phyloP scores from a whole-genome alignment of 2,113 vertebrate genomes.

The Sebastes fasciatus region DNA sequence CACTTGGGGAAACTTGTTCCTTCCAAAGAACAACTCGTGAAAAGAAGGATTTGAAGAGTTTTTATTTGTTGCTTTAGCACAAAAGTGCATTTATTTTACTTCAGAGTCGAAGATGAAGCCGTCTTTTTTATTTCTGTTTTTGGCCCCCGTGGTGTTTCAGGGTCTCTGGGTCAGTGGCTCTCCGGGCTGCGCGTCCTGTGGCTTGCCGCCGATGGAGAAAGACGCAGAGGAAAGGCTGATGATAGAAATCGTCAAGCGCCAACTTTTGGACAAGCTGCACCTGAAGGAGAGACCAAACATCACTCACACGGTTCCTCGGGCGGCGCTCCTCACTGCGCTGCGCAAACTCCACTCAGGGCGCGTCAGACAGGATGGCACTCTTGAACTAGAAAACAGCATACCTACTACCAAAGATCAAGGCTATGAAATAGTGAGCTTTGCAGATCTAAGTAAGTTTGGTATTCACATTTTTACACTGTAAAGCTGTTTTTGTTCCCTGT shows the following conservation, averaged over 20 bases:
- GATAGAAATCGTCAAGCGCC: conserved; percentile 89
- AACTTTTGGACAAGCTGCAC: conserved; percentile 91
- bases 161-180: conserved; percentile 53
- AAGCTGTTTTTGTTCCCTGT: not conserved
- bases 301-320: conserved; percentile 86
- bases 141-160: conserved; percentile 62
- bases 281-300: conserved; percentile 91
- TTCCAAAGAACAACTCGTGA: conserved; percentile 33
- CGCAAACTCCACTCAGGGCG: conserved; percentile 86
- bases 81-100: conserved; percentile 43
- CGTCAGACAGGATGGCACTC: conserved; percentile 71
- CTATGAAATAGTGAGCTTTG: conserved; percentile 96
- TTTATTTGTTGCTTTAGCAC: conserved; percentile 23
- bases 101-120: conserved; percentile 29
- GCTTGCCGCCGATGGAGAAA: conserved; percentile 76
- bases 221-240: conserved; percentile 85
- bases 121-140: conserved; percentile 55
- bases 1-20: conserved; percentile 20
- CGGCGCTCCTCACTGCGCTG: conserved; percentile 87
- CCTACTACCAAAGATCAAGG: conserved; percentile 79
- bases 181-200: conserved; percentile 83
- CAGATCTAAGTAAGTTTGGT: conserved; percentile 89
- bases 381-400: conserved; percentile 72
- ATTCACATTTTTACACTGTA: conserved; percentile 2
- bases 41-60: conserved; percentile 5